These are phyloP conservation scores for Ophion ellenae DNA, from an alignment of 2,888 invertebrate genomes.

Conservation along the genomic window DNA sequence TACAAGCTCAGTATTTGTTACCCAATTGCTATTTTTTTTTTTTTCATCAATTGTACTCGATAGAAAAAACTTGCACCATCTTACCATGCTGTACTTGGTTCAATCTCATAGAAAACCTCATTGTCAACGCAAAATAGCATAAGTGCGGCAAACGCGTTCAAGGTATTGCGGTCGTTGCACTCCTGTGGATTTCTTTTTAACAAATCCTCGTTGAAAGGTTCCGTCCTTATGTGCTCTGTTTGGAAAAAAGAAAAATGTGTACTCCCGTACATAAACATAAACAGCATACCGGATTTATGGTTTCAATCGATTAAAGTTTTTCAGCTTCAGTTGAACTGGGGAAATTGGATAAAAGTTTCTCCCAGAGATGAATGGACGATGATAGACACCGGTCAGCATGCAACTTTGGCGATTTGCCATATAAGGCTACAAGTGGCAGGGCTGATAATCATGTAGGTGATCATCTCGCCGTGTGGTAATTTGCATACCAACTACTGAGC, in stretches of 20 bases:
- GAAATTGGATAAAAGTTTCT: not conserved
- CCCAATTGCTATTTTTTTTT: not conserved
- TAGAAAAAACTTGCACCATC: not conserved
- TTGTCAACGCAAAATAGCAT: constrained; percentile 57
- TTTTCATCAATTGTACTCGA: too few species aligned
- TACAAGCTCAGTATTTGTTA: too few species aligned
- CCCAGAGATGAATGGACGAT: not conserved
- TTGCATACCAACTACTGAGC: not conserved
- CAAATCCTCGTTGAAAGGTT: constrained; percentile 71
- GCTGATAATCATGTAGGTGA: not conserved
- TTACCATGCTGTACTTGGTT: constrained; percentile 27
- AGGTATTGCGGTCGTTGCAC: constrained; percentile 44
- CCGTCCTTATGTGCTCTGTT: constrained; percentile 77
- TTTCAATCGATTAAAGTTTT: not conserved
- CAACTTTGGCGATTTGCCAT: not conserved
- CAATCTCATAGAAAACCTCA: not conserved
- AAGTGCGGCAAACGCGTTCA: constrained; percentile 68
- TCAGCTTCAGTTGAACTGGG: not conserved
- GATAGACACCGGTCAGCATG: not conserved
- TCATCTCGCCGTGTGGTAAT: not conserved
- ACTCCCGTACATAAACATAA: too few species aligned
- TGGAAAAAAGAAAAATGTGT: constrained; percentile 23
- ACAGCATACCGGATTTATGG: not conserved
- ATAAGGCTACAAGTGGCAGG: too few species aligned
- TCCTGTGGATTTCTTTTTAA: constrained; percentile 65